A percentile compares a stretch with the other conserved stretches of the same genome.
Evolutionary conservation across 2,888 invertebrate species (phyloP).

Genomic region (Andrena chrysosceles): DNA sequence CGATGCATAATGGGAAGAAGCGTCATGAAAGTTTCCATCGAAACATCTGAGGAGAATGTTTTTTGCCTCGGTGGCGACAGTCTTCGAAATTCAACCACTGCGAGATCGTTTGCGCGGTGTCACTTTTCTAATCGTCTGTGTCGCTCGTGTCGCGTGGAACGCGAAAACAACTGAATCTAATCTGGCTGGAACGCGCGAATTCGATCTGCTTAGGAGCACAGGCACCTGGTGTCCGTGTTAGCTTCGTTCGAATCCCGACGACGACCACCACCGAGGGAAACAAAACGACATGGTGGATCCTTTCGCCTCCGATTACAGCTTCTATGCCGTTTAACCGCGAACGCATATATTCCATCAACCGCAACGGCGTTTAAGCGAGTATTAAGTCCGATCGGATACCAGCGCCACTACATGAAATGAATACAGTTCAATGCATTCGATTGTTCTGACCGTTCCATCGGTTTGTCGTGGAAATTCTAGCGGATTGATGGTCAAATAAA

Average conservation of each 20-base stretch:
- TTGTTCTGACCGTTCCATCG: conserved; percentile 40
- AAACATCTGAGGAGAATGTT: background rate
- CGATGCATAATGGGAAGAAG: background rate
- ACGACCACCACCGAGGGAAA: background rate
- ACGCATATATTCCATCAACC: conserved; percentile 50
- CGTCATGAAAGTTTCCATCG: background rate
- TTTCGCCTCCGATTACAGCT: conserved; percentile 44
- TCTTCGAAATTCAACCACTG: background rate
- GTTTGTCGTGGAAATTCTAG: conserved; percentile 12
- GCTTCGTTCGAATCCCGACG: conserved; percentile 24
- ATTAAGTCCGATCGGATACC: conserved; percentile 49
- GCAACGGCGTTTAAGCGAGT: conserved; percentile 52
- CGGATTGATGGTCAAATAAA: conserved; percentile 10
- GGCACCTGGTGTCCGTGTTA: background rate
- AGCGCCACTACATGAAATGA: conserved; percentile 27
- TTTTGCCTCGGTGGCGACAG: too few relatives aligned
- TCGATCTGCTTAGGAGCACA: conserved; percentile 20
- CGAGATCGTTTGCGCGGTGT: background rate
- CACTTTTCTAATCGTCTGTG: background rate
- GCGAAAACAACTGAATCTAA: conserved; percentile 31
- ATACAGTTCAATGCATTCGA: conserved; percentile 35
- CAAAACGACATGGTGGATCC: conserved; percentile 39
- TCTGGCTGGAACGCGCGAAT: conserved; percentile 14
- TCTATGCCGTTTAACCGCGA: conserved; percentile 48
- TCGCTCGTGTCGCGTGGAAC: background rate